A percentile compares a stretch with the other conserved stretches of the same genome.
phyloP scores from a whole-genome alignment of 1,140 invertebrate species.

The Habropoda laboriosa region DNA sequence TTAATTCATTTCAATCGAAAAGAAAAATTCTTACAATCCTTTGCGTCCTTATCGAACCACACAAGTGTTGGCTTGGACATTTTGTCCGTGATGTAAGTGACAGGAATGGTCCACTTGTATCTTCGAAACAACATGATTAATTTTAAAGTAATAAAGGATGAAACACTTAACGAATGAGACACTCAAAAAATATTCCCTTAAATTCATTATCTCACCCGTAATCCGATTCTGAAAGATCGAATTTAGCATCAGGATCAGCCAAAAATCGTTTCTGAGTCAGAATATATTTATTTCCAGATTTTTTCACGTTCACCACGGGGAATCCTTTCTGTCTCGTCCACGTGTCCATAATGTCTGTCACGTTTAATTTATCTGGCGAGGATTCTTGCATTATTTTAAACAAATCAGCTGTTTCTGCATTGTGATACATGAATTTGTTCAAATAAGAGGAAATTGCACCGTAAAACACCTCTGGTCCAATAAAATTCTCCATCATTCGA shows the following conservation, averaged over 20 bases:
- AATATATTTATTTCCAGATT: slow-evolving; percentile 80
- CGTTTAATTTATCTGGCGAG: slow-evolving; percentile 78
- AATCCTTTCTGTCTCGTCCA: slow-evolving; percentile 97
- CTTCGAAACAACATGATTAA: slow-evolving; percentile 76
- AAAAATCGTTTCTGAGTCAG: slow-evolving; percentile 90
- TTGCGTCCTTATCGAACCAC: slow-evolving; percentile 84
- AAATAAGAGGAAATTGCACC: slow-evolving; percentile 89
- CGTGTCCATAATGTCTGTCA: slow-evolving; percentile 92
- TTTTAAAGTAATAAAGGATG: too few relatives aligned
- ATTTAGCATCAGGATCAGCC: slow-evolving; percentile 84
- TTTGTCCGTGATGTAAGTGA: slow-evolving; percentile 88
- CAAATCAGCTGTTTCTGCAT: slow-evolving; percentile 91
- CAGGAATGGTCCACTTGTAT: slow-evolving; percentile 92
- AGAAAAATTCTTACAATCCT: slow-evolving; percentile 80
- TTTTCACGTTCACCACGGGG: slow-evolving; percentile 88
- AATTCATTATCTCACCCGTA: slow-evolving; percentile 82
- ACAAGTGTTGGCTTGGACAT: slow-evolving; percentile 78
- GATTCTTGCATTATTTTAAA: slow-evolving; percentile 85
- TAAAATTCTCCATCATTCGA: slow-evolving; percentile 94
- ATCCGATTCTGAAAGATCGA: slow-evolving; percentile 81
- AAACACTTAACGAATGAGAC: too few relatives aligned
- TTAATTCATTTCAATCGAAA: too few relatives aligned
- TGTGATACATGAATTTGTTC: slow-evolving; percentile 86
- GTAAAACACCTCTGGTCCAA: slow-evolving; percentile 89
- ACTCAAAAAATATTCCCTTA: not conserved